A percentile compares a stretch with the other conserved stretches of the same genome.
phyloP scores from a whole-genome alignment of 2,888 invertebrate species.

The Panzeria rudis region DNA sequence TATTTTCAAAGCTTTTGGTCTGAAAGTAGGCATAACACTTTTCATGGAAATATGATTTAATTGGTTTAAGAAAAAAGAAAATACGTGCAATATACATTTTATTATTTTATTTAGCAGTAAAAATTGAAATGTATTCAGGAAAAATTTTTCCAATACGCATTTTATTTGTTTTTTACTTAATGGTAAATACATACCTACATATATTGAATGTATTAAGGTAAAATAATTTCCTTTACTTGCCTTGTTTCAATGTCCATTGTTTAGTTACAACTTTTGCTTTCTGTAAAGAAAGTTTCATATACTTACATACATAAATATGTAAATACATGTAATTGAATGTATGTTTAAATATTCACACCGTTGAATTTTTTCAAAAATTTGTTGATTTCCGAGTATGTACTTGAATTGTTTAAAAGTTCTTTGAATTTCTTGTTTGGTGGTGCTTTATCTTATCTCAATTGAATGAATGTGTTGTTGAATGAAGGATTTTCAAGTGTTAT shows the following conservation, averaged over 20 bases:
- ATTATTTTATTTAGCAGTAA: no score
- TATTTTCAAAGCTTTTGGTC: slow-evolving; percentile 15
- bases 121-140: not conserved
- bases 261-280: slow-evolving; percentile 23
- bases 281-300: not conserved
- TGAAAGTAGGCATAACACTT: slow-evolving; percentile 3
- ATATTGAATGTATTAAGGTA: not conserved
- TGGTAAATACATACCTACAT: not conserved
- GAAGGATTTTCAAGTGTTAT: slow-evolving; percentile 38
- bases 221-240: no score
- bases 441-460: slow-evolving; percentile 54
- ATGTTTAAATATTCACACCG: not conserved
- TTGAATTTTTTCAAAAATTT: slow-evolving; percentile 30
- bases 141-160: no score
- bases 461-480: slow-evolving; percentile 32
- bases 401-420: slow-evolving; percentile 22
- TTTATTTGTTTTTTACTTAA: no score
- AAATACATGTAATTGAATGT: not conserved
- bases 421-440: slow-evolving; percentile 9
- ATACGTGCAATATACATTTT: no score
- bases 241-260: not conserved
- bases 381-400: slow-evolving; percentile 43
- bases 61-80: no score
- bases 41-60: not conserved
- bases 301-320: not conserved